Evolutionary conservation across 2,797 vertebrate genomes (phyloP).

Genomic region (Chelidonichthys spinosus): DNA sequence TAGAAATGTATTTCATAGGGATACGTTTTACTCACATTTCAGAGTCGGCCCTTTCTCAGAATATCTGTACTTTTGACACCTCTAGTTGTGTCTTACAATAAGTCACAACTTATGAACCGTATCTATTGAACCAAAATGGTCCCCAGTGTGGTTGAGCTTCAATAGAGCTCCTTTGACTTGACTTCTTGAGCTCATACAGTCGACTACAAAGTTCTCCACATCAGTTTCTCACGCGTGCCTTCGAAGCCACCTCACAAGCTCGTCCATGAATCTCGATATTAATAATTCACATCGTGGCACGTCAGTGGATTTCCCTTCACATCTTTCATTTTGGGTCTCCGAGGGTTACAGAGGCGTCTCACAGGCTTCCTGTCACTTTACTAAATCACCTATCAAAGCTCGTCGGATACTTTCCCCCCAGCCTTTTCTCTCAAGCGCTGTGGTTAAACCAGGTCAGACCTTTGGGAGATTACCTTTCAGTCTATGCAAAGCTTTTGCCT

Average conservation of each 20-base stretch:
- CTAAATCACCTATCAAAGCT: background rate
- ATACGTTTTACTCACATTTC: no score
- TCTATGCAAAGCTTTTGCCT: background rate
- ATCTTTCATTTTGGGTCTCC: background rate
- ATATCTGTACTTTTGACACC: no score
- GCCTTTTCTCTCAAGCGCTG: background rate
- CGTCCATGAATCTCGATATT: background rate
- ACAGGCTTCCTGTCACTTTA: constrained; percentile 32
- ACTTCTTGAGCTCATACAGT: background rate
- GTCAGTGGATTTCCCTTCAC: constrained; percentile 2
- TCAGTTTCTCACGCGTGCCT: background rate
- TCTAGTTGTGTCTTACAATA: background rate
- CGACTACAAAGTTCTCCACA: background rate
- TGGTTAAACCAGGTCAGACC: constrained; percentile 5
- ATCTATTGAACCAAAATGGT: background rate
- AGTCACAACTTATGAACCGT: background rate
- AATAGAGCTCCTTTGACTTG: background rate
- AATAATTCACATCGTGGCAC: background rate
- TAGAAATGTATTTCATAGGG: no score
- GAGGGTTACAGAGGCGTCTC: constrained; percentile 2
- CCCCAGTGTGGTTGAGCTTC: background rate
- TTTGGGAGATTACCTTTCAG: background rate
- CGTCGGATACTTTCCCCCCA: background rate
- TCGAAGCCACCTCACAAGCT: background rate
- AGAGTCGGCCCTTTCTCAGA: no score